These are phyloP conservation scores for Ladona fulva DNA, from an alignment of 1,140 invertebrate genomes.

Conservation along the genomic window DNA sequence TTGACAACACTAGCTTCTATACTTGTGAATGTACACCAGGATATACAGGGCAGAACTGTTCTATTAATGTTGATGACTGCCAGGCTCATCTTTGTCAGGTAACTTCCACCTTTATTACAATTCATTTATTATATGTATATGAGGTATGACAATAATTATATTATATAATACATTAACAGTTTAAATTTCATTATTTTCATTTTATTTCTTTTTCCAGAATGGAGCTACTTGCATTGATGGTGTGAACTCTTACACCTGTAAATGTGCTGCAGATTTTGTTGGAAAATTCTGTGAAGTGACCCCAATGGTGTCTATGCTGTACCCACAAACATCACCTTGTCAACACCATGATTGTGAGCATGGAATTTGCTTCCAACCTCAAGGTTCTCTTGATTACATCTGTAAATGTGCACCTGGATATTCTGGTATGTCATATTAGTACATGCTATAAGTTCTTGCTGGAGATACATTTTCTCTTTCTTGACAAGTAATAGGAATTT, in stretches of 20 bases:
- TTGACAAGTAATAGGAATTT: not conserved
- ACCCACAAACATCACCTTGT: conserved; percentile 87
- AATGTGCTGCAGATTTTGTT: conserved; percentile 81
- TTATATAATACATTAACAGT: no score
- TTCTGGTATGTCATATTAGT: conserved; percentile 50
- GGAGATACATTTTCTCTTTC: not conserved
- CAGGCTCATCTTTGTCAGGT: conserved; percentile 85
- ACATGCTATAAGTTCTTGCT: not conserved
- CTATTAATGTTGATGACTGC: conserved; percentile 86
- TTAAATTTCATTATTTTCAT: conserved; percentile 15
- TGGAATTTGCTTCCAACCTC: conserved; percentile 88
- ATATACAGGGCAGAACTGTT: conserved; percentile 88
- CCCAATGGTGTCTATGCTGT: conserved; percentile 76
- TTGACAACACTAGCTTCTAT: conserved; percentile 82
- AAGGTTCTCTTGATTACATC: conserved; percentile 72
- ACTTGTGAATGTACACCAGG: conserved; percentile 84
- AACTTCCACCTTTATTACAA: conserved; percentile 13
- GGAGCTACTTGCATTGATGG: conserved; percentile 87
- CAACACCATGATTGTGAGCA: conserved; percentile 95
- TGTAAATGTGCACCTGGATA: conserved; percentile 96
- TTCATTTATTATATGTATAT: not conserved
- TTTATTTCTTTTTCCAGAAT: conserved; percentile 52
- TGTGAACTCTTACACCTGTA: conserved; percentile 85
- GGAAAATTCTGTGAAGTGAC: conserved; percentile 94
- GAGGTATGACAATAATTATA: no score